Conservation (phyloP, 2,113 vertebrate genomes). For the Petromus typicus region DNA sequence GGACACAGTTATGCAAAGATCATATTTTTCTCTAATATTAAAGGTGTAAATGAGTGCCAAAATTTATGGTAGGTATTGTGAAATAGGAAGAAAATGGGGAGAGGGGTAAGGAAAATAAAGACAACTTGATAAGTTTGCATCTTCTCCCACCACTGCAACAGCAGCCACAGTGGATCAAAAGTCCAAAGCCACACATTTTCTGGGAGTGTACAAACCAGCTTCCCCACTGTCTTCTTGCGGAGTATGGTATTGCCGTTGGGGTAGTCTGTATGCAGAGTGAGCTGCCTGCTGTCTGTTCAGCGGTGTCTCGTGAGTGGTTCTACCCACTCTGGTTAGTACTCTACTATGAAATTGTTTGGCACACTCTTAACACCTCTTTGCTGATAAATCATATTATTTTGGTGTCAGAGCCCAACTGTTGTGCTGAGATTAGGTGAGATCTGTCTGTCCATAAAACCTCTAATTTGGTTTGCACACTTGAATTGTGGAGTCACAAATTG, state of each 20-base stretch:
- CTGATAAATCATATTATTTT: conserved; percentile 6
- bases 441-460: background rate
- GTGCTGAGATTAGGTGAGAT: background rate
- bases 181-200: background rate
- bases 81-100: too few relatives aligned
- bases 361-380: background rate
- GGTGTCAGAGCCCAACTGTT: background rate
- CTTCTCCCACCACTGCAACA: background rate
- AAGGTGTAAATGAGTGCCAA: too few relatives aligned
- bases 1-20: too few relatives aligned
- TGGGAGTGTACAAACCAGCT: background rate
- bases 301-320: background rate
- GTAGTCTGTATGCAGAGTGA: background rate
- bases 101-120: too few relatives aligned
- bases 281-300: background rate
- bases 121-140: background rate
- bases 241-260: background rate
- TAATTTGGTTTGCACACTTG: background rate
- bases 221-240: background rate
- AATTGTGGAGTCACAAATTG: background rate
- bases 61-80: too few relatives aligned
- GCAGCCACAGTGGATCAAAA: background rate
- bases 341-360: background rate
- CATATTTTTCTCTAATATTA: too few relatives aligned
- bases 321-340: background rate